Evolutionary conservation across 2,888 invertebrate genomes (phyloP).

Genomic region (Toxonevra muliebris): DNA sequence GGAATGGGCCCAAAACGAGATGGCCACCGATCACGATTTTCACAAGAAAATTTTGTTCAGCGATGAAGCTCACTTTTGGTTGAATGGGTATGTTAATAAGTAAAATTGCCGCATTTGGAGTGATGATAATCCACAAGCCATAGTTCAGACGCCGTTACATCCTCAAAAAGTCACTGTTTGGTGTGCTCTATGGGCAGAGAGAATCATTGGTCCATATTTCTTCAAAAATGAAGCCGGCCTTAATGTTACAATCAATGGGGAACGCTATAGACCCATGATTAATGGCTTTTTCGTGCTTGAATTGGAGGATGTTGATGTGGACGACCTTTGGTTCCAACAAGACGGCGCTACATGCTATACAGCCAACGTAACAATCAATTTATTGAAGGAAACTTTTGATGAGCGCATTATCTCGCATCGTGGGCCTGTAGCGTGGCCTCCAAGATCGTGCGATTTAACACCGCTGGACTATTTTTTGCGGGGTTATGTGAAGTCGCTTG

Average conservation of each 20-base stretch:
- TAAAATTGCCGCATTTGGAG: neutral
- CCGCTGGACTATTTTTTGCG: too few relatives aligned
- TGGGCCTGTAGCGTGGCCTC: neutral
- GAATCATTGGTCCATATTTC: constrained; percentile 23
- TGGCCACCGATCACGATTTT: too few relatives aligned
- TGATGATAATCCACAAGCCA: neutral
- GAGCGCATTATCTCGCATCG: constrained; percentile 16
- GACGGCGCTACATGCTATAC: constrained; percentile 25
- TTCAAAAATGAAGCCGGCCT: constrained; percentile 26
- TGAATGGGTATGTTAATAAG: constrained; percentile 22
- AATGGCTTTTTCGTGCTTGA: constrained; percentile 27
- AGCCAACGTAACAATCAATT: constrained; percentile 13
- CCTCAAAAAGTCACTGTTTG: constrained; percentile 29
- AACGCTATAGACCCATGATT: constrained; percentile 16
- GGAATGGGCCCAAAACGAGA: too few relatives aligned
- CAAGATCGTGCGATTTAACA: constrained; percentile 4
- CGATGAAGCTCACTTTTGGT: too few relatives aligned
- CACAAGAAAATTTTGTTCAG: too few relatives aligned
- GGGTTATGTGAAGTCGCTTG: too few relatives aligned
- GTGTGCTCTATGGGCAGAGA: constrained; percentile 30
- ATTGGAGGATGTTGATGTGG: constrained; percentile 21
- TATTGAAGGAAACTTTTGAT: constrained; percentile 26
- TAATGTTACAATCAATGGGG: constrained; percentile 26
- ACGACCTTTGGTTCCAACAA: constrained; percentile 24
- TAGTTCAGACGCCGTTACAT: constrained; percentile 22